Base-by-base conservation (phyloP, 2,113 vertebrate genomes). In the Zosterops japonicus region DNA sequence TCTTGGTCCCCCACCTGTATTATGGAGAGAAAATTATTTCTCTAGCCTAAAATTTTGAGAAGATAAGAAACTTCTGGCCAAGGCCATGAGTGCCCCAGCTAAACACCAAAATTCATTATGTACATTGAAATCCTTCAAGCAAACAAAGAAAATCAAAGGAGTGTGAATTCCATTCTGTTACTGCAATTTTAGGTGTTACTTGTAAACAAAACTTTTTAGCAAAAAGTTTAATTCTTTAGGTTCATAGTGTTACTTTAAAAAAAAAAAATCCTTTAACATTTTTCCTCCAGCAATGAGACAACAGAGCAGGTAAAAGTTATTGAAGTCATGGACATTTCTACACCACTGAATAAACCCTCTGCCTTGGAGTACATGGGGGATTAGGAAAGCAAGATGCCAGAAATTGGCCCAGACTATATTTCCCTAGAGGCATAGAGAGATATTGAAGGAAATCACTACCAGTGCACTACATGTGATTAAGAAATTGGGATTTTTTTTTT, bases 321-420 rank as follows among this genome's bases (percentile, higher is more conserved):
- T 83, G 77, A 85, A 89, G 71, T 80, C 50, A 23, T 85, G 69
- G 90, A 72, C 84, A 84, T 79, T 91, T 89, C 39, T 60, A 79
- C 87, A 87, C 42, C 74, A 92, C 77, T 70, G 93, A 96, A 87
- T 78, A 93, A 90, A 87, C 78, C 80, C 9, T 97, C 47, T 19
- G 28, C 61, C 60, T 89, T 44, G 57, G 28, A 44, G 27, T 92
- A 88, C 93, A 57, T n/a, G 14, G 61, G 93, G 86, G 91, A 96
- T 96, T 96, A 95, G 87, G 64, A 88, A 94, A 90, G 81, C 47
- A 20, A 83, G 60, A 91, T 93, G 89, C 94, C 77, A 96, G 78
- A 82, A 97, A 96, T 87, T 95, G 69, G 83, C 60, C 84, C 85
- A 64, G 84, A 85, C 84, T 91, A 50, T 96, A 97, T 97, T 98